Evolutionary conservation across 2,113 vertebrate genomes (phyloP).

Genomic region (Misgurnus mizolepis): DNA sequence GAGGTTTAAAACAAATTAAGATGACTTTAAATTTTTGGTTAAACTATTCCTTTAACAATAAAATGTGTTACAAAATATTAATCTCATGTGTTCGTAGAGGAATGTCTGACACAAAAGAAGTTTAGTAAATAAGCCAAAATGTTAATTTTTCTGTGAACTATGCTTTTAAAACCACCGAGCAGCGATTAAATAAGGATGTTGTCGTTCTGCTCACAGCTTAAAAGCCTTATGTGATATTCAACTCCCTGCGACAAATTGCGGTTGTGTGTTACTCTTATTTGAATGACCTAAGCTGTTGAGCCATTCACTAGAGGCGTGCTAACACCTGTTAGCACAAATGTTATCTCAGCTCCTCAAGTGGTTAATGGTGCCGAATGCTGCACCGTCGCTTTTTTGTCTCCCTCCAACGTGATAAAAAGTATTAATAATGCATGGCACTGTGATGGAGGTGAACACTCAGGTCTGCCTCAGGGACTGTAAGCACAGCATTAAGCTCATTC

Average conservation of each 20-base stretch:
- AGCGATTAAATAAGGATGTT: neutral
- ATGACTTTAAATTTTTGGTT: too few species aligned
- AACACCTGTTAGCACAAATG: constrained; percentile 47
- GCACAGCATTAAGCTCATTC: constrained; percentile 31
- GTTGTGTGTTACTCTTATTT: constrained; percentile 23
- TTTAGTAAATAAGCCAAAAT: too few species aligned
- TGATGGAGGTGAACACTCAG: constrained; percentile 27
- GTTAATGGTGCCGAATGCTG: constrained; percentile 24
- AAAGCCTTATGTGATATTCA: constrained; percentile 4
- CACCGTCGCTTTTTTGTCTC: neutral
- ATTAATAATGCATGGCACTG: constrained; percentile 30
- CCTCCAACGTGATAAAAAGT: constrained; percentile 37
- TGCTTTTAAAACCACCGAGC: neutral
- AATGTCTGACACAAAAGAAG: too few species aligned
- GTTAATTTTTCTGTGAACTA: too few species aligned
- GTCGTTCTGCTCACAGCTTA: neutral
- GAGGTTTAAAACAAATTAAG: too few species aligned
- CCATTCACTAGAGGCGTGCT: constrained; percentile 19
- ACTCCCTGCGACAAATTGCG: constrained; percentile 15
- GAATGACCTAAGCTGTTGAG: constrained; percentile 29
- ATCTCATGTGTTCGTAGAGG: too few species aligned
- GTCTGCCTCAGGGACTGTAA: constrained; percentile 12
- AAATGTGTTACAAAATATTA: too few species aligned
- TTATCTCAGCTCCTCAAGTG: constrained; percentile 28
- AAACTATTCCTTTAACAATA: too few species aligned